Evolutionary conservation across 2,113 vertebrate species (phyloP).

Genomic region (Haliaeetus leucogaster): DNA sequence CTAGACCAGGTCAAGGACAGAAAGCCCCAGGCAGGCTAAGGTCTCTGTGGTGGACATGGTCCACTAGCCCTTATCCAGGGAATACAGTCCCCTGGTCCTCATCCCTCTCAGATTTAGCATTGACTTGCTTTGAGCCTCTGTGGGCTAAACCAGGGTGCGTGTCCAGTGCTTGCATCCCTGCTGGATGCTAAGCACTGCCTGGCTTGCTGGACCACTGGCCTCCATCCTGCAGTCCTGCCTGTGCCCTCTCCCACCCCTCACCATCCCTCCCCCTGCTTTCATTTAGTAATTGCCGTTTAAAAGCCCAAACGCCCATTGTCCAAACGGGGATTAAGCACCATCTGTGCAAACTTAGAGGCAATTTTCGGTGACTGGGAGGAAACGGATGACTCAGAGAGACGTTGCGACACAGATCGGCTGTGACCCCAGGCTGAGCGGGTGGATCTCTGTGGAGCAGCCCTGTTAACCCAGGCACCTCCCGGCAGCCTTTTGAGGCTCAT

Average conservation of each 20-base stretch:
- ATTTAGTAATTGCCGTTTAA: background rate
- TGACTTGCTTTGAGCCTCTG: background rate
- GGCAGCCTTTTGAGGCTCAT: background rate
- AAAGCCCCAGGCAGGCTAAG: background rate
- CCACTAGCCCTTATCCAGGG: background rate
- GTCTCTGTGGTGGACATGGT: background rate
- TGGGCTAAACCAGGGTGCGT: background rate
- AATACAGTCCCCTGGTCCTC: background rate
- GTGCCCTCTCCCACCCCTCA: background rate
- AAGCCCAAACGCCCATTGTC: constrained; percentile 11
- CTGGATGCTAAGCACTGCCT: background rate
- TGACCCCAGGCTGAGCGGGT: background rate
- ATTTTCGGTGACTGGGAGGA: constrained; percentile 14
- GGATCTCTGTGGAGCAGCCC: background rate
- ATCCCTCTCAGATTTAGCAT: background rate
- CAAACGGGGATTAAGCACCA: constrained; percentile 47
- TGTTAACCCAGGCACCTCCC: background rate
- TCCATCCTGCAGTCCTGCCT: background rate
- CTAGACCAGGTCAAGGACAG: background rate
- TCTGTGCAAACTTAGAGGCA: constrained; percentile 62
- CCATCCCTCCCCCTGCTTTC: background rate
- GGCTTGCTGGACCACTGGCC: fast-evolving
- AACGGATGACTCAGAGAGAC: constrained; percentile 43
- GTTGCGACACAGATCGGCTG: background rate
- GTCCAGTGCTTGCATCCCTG: background rate